Percentiles rank a stretch among this genome's conserved stretches.
phyloP scores from a whole-genome alignment of 2,888 invertebrate genomes.

The Caenorhabditis imperialis region DNA sequence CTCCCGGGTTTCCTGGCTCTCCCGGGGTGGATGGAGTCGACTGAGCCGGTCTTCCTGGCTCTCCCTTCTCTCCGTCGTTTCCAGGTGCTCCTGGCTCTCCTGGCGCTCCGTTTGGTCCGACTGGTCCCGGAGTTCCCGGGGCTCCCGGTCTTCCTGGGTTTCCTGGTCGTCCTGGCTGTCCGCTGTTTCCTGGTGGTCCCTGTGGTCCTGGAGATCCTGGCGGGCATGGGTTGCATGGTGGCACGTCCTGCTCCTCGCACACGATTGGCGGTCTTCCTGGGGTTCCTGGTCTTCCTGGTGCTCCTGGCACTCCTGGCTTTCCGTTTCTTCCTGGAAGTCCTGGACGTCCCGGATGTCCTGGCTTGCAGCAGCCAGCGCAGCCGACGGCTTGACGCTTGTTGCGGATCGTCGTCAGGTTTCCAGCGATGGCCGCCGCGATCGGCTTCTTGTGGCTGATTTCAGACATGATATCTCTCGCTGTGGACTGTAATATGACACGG shows the following conservation, averaged over 20 bases:
- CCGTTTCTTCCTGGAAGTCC: conserved; percentile 70
- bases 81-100: conserved; percentile 70
- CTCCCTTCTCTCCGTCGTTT: conserved; percentile 72
- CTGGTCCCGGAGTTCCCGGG: conserved; percentile 68
- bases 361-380: conserved; percentile 76
- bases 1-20: conserved; percentile 75
- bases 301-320: conserved; percentile 72
- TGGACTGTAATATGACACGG: conserved; percentile 46
- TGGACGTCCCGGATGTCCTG: conserved; percentile 76
- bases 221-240: conserved; percentile 78
- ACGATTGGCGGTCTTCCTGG: conserved; percentile 75
- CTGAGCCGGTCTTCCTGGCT: conserved; percentile 71
- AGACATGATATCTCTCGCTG: conserved; percentile 76
- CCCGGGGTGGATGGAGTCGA: conserved; percentile 74
- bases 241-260: conserved; percentile 77
- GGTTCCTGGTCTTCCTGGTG: conserved; percentile 70
- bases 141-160: conserved; percentile 74
- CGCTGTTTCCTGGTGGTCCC: conserved; percentile 69
- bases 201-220: conserved; percentile 74
- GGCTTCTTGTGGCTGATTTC: conserved; percentile 75
- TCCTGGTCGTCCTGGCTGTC: conserved; percentile 72
- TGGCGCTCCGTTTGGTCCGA: conserved; percentile 69
- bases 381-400: conserved; percentile 71
- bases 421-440: conserved; percentile 62
- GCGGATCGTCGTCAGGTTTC: conserved; percentile 60